These are phyloP conservation scores for Platyura marginata DNA, from an alignment of 1,140 invertebrate genomes.

Conservation along the genomic window DNA sequence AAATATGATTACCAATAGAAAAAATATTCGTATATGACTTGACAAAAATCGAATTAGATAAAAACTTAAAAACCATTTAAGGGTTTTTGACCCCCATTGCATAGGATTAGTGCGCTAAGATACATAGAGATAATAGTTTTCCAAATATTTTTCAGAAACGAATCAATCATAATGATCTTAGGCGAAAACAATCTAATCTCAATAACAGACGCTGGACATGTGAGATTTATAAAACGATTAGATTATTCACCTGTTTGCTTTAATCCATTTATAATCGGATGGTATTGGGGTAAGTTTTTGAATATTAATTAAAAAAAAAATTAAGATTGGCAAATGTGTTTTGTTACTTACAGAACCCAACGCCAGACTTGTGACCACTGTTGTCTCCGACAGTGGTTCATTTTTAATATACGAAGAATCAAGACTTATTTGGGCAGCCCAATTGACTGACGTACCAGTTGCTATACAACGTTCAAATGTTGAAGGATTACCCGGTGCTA, in stretches of 20 bases:
- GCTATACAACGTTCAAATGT: conserved; percentile 21
- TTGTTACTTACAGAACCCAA: conserved; percentile 26
- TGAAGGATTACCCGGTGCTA: conserved; percentile 13
- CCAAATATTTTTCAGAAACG: background rate
- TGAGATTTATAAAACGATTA: conserved; percentile 20
- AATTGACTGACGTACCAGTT: conserved; percentile 22
- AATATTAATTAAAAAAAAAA: background rate
- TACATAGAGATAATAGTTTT: too few relatives aligned
- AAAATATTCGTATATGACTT: too few relatives aligned
- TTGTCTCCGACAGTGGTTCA: conserved; percentile 37
- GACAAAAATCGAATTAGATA: too few relatives aligned
- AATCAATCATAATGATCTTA: conserved; percentile 14
- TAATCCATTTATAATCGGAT: conserved; percentile 18
- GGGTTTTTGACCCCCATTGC: too few relatives aligned
- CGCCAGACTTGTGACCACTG: conserved; percentile 32
- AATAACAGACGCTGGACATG: conserved; percentile 16
- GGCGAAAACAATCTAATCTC: conserved; percentile 18
- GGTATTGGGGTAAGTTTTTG: conserved; percentile 18
- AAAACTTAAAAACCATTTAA: too few relatives aligned
- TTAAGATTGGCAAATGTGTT: too few relatives aligned
- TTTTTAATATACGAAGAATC: conserved; percentile 51
- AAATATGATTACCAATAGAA: too few relatives aligned
- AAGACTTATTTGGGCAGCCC: conserved; percentile 56
- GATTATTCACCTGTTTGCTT: conserved; percentile 22
- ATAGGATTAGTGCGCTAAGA: too few relatives aligned